phyloP scores from a whole-genome alignment of 2,888 invertebrate species.

The Ennomos fuscantarius region DNA sequence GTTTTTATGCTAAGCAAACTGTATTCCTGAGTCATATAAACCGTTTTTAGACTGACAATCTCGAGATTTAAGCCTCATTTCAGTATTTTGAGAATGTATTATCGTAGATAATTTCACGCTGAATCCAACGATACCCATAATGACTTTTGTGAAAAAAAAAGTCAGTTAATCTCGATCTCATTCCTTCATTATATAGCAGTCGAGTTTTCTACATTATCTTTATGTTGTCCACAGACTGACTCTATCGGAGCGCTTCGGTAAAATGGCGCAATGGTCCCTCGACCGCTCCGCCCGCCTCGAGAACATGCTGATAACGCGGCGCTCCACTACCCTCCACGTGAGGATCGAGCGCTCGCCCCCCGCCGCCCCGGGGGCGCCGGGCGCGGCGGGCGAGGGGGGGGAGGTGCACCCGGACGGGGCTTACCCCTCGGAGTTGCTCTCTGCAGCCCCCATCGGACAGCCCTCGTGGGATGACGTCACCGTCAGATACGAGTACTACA shows the following conservation, averaged over 20 bases:
- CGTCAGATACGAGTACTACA: slow-evolving; percentile 95
- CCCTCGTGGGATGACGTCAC: slow-evolving; percentile 96
- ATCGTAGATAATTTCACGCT: too few species aligned
- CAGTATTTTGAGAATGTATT: too few species aligned
- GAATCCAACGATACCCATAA: too few species aligned
- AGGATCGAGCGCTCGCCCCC: slow-evolving; percentile 85
- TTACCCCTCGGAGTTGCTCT: slow-evolving; percentile 91
- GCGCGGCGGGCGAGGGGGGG: slow-evolving; percentile 87
- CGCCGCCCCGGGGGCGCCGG: slow-evolving; percentile 41
- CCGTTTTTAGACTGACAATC: too few species aligned
- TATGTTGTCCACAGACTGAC: slow-evolving; percentile 84
- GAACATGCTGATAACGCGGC: slow-evolving; percentile 94
- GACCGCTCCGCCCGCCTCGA: slow-evolving; percentile 93
- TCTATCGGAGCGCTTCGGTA: slow-evolving; percentile 94
- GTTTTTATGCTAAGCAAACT: too few species aligned
- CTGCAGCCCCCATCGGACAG: slow-evolving; percentile 89
- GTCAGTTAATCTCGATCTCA: too few species aligned
- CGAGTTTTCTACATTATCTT: too few species aligned
- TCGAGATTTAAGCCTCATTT: too few species aligned
- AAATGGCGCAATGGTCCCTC: slow-evolving; percentile 96
- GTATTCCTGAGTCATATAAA: too few species aligned
- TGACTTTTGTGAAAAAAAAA: too few species aligned
- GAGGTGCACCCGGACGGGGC: slow-evolving; percentile 89
- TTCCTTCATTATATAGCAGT: too few species aligned
- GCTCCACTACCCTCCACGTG: slow-evolving; percentile 89